Conservation (phyloP, 2,797 vertebrate genomes). For the Margarornis squamiger region DNA sequence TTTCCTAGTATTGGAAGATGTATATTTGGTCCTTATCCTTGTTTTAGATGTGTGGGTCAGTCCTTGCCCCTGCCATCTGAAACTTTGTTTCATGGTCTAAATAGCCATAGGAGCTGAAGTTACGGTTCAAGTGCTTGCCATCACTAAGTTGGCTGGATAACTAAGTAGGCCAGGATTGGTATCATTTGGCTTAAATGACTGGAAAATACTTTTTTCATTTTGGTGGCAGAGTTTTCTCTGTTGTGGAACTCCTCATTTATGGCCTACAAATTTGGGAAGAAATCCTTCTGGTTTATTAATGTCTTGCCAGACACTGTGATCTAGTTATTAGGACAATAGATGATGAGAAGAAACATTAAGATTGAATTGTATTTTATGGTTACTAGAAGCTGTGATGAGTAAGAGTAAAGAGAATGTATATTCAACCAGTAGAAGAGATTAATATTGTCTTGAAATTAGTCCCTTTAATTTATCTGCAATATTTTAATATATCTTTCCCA, state of each 20-base stretch:
- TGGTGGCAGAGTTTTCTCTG: background rate
- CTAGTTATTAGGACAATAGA: background rate
- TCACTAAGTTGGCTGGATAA: background rate
- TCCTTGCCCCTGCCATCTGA: background rate
- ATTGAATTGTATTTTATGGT: background rate
- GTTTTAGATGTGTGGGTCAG: background rate
- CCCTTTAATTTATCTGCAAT: background rate
- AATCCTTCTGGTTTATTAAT: conserved; percentile 13
- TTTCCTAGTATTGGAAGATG: background rate
- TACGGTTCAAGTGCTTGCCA: background rate
- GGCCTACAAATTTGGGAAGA: background rate
- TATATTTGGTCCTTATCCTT: background rate
- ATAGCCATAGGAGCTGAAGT: background rate
- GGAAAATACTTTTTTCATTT: background rate
- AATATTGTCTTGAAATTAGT: background rate
- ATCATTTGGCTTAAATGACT: background rate
- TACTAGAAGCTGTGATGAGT: background rate
- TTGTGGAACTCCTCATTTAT: background rate
- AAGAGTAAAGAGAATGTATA: background rate
- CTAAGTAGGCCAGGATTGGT: background rate
- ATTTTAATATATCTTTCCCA: background rate
- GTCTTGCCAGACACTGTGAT: background rate
- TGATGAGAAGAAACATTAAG: background rate
- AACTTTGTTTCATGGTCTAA: background rate
- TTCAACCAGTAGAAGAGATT: background rate